phyloP scores from a whole-genome alignment of 2,797 vertebrate species.

The Vultur gryphus region DNA sequence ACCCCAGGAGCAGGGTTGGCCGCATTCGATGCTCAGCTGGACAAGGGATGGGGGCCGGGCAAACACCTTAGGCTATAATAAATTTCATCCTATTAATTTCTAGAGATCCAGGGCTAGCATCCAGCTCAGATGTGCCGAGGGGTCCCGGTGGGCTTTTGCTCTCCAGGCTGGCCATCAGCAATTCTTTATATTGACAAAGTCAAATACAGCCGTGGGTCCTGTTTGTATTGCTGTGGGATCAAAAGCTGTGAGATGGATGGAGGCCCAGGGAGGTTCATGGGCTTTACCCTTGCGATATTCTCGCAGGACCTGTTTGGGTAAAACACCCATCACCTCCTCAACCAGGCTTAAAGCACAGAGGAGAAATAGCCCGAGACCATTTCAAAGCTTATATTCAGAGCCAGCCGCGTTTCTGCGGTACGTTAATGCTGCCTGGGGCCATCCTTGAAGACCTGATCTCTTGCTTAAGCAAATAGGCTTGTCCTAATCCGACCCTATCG shows the following conservation, averaged over 20 bases:
- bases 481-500: not conserved
- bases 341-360: not conserved
- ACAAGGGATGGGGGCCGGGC: not conserved
- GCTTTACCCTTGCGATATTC: not conserved
- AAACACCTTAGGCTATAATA: not conserved
- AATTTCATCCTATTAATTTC: not conserved
- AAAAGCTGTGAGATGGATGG: not conserved
- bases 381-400: not conserved
- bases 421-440: not conserved
- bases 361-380: not conserved
- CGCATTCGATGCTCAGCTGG: not conserved
- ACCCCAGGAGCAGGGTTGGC: not conserved
- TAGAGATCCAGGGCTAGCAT: not conserved
- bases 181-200: not conserved
- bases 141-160: not conserved
- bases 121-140: not conserved
- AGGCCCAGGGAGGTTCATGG: accelerated
- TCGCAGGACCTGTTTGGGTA: not conserved
- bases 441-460: not conserved
- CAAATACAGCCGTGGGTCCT: accelerated
- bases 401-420: not conserved
- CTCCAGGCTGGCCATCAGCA: not conserved
- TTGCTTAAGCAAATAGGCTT: not conserved
- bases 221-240: not conserved
- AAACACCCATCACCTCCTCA: not conserved